Conservation (phyloP, 1,140 invertebrate genomes). For the Pogonognathellus flavescens region DNA sequence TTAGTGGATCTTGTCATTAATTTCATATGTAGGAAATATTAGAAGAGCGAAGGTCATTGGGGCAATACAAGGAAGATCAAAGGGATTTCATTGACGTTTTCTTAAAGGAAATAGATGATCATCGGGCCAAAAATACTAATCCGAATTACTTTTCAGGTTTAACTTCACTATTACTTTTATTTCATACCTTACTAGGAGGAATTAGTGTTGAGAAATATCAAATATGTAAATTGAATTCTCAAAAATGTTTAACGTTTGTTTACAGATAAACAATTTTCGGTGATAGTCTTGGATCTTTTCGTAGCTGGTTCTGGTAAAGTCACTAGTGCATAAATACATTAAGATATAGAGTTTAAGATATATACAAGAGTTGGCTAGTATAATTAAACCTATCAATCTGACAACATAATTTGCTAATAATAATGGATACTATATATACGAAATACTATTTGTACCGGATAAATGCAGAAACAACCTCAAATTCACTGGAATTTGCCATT, state of each 20-base stretch:
- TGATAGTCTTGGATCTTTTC: constrained; percentile 70
- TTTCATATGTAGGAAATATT: constrained; percentile 57
- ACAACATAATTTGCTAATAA: too few species aligned
- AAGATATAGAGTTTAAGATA: too few species aligned
- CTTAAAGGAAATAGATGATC: constrained; percentile 68
- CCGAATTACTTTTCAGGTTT: constrained; percentile 30
- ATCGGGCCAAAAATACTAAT: neutral
- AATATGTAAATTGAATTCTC: neutral
- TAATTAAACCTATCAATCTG: too few species aligned
- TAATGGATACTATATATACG: too few species aligned
- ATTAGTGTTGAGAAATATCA: constrained; percentile 55
- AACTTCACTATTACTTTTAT: constrained; percentile 57
- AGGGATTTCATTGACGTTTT: constrained; percentile 72
- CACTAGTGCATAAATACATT: too few species aligned
- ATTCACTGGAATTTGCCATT: constrained; percentile 82
- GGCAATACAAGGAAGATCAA: constrained; percentile 67
- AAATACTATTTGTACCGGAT: too few species aligned
- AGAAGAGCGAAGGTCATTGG: constrained; percentile 50
- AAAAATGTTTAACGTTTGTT: constrained; percentile 70
- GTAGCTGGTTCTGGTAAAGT: constrained; percentile 77
- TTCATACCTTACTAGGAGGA: too few species aligned
- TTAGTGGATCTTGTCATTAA: neutral
- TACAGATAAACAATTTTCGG: constrained; percentile 58
- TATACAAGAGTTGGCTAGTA: too few species aligned
- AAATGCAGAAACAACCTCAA: constrained; percentile 80